Conservation (phyloP, 2,888 invertebrate genomes). For the Apodemia duryi region DNA sequence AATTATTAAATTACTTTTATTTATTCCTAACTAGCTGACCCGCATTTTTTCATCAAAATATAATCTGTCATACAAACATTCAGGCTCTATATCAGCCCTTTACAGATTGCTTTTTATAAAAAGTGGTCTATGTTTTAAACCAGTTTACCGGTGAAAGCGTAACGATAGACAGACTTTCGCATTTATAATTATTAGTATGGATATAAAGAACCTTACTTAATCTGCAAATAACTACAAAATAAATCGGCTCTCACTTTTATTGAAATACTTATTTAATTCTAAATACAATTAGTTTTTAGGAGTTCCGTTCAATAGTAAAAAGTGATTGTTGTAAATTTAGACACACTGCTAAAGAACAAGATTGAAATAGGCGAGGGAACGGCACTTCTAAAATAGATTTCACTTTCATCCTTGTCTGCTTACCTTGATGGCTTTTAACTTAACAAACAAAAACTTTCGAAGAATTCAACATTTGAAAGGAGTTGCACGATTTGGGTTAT, state of each 20-base stretch:
- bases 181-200: too few species aligned
- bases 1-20: too few species aligned
- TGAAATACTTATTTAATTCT: neutral
- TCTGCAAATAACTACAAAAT: neutral
- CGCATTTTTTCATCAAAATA: too few species aligned
- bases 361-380: conserved; percentile 49
- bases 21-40: too few species aligned
- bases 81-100: too few species aligned
- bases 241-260: neutral
- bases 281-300: conserved; percentile 1
- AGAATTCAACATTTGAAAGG: conserved; percentile 4
- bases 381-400: conserved; percentile 35
- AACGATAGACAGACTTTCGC: too few species aligned
- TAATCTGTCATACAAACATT: too few species aligned
- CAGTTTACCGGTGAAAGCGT: too few species aligned
- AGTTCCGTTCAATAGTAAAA: conserved; percentile 36
- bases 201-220: neutral
- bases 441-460: conserved; percentile 5
- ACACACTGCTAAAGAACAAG: conserved; percentile 31
- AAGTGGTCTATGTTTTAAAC: too few species aligned
- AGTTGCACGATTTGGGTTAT: neutral
- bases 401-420: conserved; percentile 18
- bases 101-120: too few species aligned
- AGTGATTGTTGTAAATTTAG: conserved; percentile 34
- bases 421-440: conserved; percentile 3